Conservation (phyloP, 2,888 invertebrate genomes). For the Euspilapteryx auroguttella region DNA sequence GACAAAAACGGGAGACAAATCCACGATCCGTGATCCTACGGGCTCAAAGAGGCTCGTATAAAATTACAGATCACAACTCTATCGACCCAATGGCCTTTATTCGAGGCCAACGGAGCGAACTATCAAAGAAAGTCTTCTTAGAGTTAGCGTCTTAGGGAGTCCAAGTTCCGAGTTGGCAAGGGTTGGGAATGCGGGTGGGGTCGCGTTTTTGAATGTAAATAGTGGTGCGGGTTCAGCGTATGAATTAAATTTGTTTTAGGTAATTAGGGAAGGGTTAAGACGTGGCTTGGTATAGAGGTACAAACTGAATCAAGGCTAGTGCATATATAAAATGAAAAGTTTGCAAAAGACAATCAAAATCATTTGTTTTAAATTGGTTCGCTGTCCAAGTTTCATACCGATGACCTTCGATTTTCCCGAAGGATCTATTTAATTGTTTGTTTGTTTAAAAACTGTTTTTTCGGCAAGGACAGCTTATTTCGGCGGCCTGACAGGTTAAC, state of each 20-base stretch:
- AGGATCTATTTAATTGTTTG: no score
- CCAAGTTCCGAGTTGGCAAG: constrained; percentile 52
- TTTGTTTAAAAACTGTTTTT: no score
- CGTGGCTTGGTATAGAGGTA: no score
- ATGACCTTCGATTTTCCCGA: no score
- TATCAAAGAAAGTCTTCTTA: constrained; percentile 59
- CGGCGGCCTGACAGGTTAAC: no score
- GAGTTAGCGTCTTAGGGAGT: constrained; percentile 55
- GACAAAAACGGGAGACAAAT: constrained; percentile 12
- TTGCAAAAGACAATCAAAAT: no score
- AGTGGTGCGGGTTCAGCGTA: constrained; percentile 36
- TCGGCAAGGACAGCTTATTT: no score
- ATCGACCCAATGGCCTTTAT: constrained; percentile 57
- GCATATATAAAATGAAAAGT: no score
- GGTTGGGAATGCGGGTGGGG: constrained; percentile 46
- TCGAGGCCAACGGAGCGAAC: constrained; percentile 49
- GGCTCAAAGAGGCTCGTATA: constrained; percentile 57
- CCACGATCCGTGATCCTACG: constrained; percentile 28
- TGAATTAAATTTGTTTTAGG: constrained; percentile 56
- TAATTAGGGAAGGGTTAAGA: no score
- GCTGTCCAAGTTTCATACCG: no score
- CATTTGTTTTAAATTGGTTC: no score
- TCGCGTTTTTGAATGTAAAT: constrained; percentile 58
- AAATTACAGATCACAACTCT: constrained; percentile 60
- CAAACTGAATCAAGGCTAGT: no score